Evolutionary conservation across 2,797 vertebrate species (phyloP).

Genomic region (Sarcoramphus papa): DNA sequence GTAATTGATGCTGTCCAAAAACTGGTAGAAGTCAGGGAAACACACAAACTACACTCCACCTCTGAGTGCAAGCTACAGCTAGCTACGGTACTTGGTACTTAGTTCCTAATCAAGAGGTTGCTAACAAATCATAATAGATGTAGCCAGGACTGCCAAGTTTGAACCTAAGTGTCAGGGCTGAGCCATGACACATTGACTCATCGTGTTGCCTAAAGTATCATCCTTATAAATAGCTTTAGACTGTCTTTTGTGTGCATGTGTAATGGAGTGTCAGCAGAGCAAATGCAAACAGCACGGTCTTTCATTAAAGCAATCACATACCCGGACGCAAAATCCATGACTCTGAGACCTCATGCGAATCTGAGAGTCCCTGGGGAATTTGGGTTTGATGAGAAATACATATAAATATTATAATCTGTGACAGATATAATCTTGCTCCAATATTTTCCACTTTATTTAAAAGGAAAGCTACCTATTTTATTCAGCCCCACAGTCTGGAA

Average conservation of each 20-base stretch:
- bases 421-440: conserved; percentile 26
- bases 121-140: background rate
- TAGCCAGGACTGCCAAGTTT: background rate
- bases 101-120: background rate
- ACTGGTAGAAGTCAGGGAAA: background rate
- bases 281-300: background rate
- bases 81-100: background rate
- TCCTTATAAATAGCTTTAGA: background rate
- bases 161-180: background rate
- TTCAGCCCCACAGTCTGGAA: background rate
- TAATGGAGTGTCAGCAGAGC: background rate
- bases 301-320: background rate
- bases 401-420: conserved; percentile 39
- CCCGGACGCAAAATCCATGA: background rate
- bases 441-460: conserved; percentile 26
- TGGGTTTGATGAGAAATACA: conserved; percentile 2
- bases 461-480: conserved; percentile 30
- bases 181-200: background rate
- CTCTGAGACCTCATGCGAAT: background rate
- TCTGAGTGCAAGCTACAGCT: background rate
- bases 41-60: background rate
- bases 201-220: background rate
- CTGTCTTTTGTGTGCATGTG: background rate
- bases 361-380: background rate
- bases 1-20: background rate